Base-by-base conservation (phyloP, 1,140 invertebrate species). In the Helicoverpa armigera region DNA sequence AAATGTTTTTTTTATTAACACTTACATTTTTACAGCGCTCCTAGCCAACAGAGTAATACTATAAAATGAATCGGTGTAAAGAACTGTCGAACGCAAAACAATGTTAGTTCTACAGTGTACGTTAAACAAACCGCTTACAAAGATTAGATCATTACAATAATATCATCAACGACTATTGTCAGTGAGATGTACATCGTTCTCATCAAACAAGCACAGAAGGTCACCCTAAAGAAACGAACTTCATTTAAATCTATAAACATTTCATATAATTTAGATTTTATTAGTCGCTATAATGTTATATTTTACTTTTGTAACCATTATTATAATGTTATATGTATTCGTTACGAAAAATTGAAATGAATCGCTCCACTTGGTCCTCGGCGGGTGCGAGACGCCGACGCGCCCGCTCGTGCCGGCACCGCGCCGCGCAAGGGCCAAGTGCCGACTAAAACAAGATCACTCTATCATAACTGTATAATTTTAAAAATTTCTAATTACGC, bases 1-100 rank as follows among this genome's bases (percentile, higher is more conserved):
- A 94, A 94, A 94, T 94, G 93, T 94, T 94, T 94, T 94, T 94
- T 94, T 94, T 94, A 94, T 94, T 94, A 94, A 94, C 93, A 94
- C 93, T 94, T 94, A 94, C 92, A 94, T 94, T 94, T 94, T 94
- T 94, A 94, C 93, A 94, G 93, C 93, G 90, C 91, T 92, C 92
- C 93, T 94, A 94, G 93, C 93, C 93, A 94, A 94, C 93, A 94
- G 91, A 94, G 93, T 94, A 94, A 94, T 94, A 94, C 92, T 94
- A 94, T 91, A 92, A 94, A 94, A 90, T 91, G 87, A 94, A 94
- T 92, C 86, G 88, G 92, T 94, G 93, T 94, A 94, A 94, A 93
- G 88, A 93, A 94, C 91, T 92, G 90, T 93, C 89, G 91, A 94
- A 94, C 93, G 93, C 93, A 94, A 94, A 92, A 94, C 92, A 94